phyloP scores from a whole-genome alignment of 2,113 vertebrate genomes.

The rat (Rattus norvegicus) region DNA sequence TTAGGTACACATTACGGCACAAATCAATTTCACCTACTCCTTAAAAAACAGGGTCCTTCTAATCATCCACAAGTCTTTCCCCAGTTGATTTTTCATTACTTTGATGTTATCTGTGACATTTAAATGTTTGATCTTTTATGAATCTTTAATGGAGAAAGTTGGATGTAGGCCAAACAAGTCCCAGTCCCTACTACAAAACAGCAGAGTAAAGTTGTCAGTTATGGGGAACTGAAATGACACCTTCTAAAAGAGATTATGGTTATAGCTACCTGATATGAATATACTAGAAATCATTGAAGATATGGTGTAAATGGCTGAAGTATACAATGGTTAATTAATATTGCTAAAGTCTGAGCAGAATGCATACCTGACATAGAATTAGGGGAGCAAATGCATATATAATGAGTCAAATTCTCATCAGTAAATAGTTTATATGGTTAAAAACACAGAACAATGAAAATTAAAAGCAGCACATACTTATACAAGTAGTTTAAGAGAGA shows the following conservation, averaged over 20 bases:
- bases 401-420: neutral
- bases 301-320: slow-evolving; percentile 16
- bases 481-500: neutral
- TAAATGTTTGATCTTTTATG: neutral
- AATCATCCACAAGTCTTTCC: neutral
- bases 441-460: slow-evolving; percentile 30
- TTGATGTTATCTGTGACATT: slow-evolving; percentile 9
- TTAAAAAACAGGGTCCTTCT: neutral
- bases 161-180: neutral
- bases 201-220: neutral
- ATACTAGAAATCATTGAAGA: neutral
- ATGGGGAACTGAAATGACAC: neutral
- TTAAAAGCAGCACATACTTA: neutral
- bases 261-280: neutral
- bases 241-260: slow-evolving; percentile 16
- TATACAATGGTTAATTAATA: neutral
- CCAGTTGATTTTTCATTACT: slow-evolving; percentile 7
- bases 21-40: neutral
- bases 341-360: neutral
- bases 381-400: neutral
- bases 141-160: slow-evolving; percentile 13
- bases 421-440: neutral
- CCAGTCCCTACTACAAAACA: neutral
- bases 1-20: neutral
- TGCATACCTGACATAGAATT: neutral